Conservation (phyloP, 2,888 invertebrate genomes). For the Netelia melanura region DNA sequence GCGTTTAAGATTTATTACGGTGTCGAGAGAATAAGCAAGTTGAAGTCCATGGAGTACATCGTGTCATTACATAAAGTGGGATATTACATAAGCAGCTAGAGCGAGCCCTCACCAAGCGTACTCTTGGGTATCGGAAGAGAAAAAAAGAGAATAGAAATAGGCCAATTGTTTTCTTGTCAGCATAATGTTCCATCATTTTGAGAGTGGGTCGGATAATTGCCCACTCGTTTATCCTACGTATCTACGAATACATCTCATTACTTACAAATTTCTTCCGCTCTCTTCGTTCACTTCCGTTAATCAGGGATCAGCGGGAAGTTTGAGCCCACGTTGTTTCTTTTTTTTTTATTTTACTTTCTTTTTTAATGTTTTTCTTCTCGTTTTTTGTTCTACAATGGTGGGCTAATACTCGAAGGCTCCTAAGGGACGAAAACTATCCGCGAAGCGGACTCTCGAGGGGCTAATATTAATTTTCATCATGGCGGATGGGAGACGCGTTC, state of each 20-base stretch:
- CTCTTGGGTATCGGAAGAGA: constrained; percentile 34
- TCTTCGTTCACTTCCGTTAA: constrained; percentile 29
- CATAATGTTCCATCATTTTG: constrained; percentile 37
- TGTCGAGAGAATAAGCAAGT: constrained; percentile 9
- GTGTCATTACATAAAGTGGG: constrained; percentile 37
- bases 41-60: constrained; percentile 29
- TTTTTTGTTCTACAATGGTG: constrained; percentile 16
- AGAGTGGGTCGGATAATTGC: constrained; percentile 12
- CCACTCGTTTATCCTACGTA: neutral
- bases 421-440: constrained; percentile 33
- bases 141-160: constrained; percentile 12
- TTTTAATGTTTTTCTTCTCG: neutral
- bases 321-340: neutral
- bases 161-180: constrained; percentile 48
- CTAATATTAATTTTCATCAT: constrained; percentile 54
- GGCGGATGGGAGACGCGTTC: constrained; percentile 12
- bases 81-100: constrained; percentile 34
- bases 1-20: constrained; percentile 28
- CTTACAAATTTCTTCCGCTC: neutral
- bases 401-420: constrained; percentile 34
- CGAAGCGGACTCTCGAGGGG: constrained; percentile 31
- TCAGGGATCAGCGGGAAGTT: constrained; percentile 24
- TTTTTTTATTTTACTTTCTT: too few relatives aligned
- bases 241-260: constrained; percentile 1
- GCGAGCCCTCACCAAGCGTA: constrained; percentile 4